phyloP scores from a whole-genome alignment of 2,113 vertebrate species.

The Cynocephalus volans region DNA sequence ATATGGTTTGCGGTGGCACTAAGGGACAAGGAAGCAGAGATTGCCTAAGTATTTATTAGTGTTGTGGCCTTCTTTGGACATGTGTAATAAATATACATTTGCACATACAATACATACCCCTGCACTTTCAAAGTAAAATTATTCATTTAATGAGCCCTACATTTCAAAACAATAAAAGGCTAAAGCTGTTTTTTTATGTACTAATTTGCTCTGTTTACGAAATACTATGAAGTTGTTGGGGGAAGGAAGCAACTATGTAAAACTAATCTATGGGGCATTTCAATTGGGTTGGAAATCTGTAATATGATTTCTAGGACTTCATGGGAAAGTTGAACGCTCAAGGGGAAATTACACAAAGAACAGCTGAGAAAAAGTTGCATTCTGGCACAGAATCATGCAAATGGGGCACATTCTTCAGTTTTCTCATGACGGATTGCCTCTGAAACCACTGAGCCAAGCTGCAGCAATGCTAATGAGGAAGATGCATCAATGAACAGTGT shows the following conservation, averaged over 20 bases:
- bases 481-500: conserved; percentile 95
- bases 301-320: conserved; percentile 91
- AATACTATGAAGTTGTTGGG: conserved; percentile 81
- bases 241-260: conserved; percentile 78
- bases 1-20: conserved; percentile 85
- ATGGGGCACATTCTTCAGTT: conserved; percentile 94
- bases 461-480: conserved; percentile 96
- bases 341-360: conserved; percentile 90
- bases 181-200: conserved; percentile 81
- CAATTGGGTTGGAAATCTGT: conserved; percentile 85
- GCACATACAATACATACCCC: conserved; percentile 81
- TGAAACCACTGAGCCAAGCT: conserved; percentile 92
- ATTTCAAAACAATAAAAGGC: conserved; percentile 85
- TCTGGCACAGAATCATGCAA: conserved; percentile 94
- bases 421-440: conserved; percentile 95
- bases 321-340: conserved; percentile 92
- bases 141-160: conserved; percentile 79
- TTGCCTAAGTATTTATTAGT: conserved; percentile 85
- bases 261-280: conserved; percentile 84
- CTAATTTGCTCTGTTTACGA: conserved; percentile 79
- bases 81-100: conserved; percentile 82
- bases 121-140: conserved; percentile 87
- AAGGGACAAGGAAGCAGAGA: conserved; percentile 85
- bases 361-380: conserved; percentile 91
- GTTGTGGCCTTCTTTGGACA: conserved; percentile 85